Conservation (phyloP, 2,888 invertebrate species). For the Cremastinae sp. region DNA sequence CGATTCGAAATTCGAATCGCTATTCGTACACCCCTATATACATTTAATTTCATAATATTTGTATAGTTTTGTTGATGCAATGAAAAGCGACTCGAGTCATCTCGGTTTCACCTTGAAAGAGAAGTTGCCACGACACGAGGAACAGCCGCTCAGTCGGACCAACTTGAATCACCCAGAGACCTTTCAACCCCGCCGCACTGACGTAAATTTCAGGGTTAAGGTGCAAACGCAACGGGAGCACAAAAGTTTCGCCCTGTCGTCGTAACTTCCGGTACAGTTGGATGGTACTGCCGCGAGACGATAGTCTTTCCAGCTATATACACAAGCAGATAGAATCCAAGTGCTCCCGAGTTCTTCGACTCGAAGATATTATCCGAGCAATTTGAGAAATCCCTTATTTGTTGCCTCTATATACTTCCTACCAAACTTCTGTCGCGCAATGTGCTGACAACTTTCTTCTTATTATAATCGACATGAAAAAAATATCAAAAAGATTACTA, state of each 20-base stretch:
- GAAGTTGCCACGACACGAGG: conserved; percentile 58
- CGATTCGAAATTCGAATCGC: no score
- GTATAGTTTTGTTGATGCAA: neutral
- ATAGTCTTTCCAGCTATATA: conserved; percentile 20
- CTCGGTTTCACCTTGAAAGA: conserved; percentile 64
- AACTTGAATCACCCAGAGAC: conserved; percentile 63
- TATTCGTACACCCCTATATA: no score
- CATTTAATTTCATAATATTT: neutral
- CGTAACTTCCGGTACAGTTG: conserved; percentile 62
- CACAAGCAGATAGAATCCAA: conserved; percentile 27
- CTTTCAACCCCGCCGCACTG: conserved; percentile 60
- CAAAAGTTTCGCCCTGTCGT: conserved; percentile 65
- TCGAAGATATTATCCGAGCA: conserved; percentile 37
- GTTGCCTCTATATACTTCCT: conserved; percentile 39
- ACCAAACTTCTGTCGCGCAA: conserved; percentile 12
- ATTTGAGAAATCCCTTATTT: conserved; percentile 59
- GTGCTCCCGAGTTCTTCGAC: conserved; percentile 24
- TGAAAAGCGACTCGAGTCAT: conserved; percentile 20
- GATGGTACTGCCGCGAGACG: conserved; percentile 14
- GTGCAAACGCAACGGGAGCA: conserved; percentile 63
- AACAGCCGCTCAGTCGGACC: conserved; percentile 52
- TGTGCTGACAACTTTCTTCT: conserved; percentile 15
- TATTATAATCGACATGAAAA: neutral
- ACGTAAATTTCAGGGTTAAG: conserved; percentile 67
- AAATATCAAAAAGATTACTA: no score